phyloP scores from a whole-genome alignment of 92 coral and sea anemone species.

The Pocillopora grandis region DNA sequence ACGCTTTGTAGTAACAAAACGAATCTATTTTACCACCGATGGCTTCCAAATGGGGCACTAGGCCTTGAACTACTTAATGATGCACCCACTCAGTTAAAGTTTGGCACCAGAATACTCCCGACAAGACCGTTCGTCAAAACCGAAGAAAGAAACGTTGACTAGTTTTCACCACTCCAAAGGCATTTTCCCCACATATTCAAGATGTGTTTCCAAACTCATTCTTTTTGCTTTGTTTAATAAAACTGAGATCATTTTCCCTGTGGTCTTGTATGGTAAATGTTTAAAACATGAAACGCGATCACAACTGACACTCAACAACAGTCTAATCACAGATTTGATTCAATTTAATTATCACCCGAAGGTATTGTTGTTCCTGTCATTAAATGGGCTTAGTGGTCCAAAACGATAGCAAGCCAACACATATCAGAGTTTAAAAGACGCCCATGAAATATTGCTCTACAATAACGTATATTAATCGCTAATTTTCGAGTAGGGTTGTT shows the following conservation, averaged over 20 bases:
- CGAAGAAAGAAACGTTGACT: too few species aligned
- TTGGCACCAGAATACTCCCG: too few species aligned
- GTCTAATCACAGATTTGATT: neutral
- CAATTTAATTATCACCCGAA: neutral
- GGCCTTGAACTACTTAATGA: too few species aligned
- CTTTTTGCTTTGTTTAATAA: too few species aligned
- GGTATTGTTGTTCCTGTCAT: neutral
- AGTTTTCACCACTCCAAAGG: too few species aligned
- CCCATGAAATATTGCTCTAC: conserved; percentile 35
- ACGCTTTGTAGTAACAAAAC: neutral
- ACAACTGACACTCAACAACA: neutral
- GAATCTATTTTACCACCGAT: too few species aligned
- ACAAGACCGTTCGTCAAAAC: too few species aligned
- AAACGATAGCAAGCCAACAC: neutral
- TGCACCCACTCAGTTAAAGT: too few species aligned
- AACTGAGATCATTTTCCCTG: neutral
- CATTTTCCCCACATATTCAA: too few species aligned
- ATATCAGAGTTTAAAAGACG: neutral
- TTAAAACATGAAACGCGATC: too few species aligned
- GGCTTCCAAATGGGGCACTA: too few species aligned
- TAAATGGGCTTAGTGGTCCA: neutral
- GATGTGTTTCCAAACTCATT: too few species aligned
- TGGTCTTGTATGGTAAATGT: neutral
- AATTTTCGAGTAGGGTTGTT: neutral
- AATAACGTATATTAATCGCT: neutral